These are phyloP conservation scores for Biston betularia DNA, from an alignment of 2,888 invertebrate genomes.

Conservation along the genomic window DNA sequence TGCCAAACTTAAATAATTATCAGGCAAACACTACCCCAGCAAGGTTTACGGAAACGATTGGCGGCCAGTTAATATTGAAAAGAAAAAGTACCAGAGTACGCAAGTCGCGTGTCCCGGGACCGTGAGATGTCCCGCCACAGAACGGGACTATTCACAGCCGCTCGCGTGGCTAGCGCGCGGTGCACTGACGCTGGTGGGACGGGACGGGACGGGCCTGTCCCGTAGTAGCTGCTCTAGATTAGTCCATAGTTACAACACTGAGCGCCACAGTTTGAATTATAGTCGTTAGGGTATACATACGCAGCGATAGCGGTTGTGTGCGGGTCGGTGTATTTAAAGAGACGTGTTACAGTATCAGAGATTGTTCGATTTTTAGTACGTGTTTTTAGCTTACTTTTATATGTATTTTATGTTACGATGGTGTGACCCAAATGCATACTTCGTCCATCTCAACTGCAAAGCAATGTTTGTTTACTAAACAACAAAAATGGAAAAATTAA, in stretches of 20 bases:
- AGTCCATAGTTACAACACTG: slow-evolving; percentile 21
- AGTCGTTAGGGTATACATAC: slow-evolving; percentile 5
- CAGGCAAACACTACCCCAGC: background rate
- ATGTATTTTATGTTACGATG: too few species aligned
- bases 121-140: slow-evolving; percentile 51
- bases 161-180: slow-evolving; percentile 80
- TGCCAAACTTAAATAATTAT: background rate
- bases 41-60: slow-evolving; percentile 6
- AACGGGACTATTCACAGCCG: slow-evolving; percentile 58
- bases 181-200: slow-evolving; percentile 63
- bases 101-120: slow-evolving; percentile 40
- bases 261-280: slow-evolving; percentile 10
- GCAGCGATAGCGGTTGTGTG: slow-evolving; percentile 13
- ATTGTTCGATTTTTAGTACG: background rate
- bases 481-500: too few species aligned
- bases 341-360: slow-evolving; percentile 11
- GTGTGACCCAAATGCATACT: too few species aligned
- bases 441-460: too few species aligned
- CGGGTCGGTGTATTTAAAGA: background rate
- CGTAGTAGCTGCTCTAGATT: slow-evolving; percentile 21
- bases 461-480: too few species aligned
- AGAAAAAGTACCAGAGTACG: slow-evolving; percentile 56
- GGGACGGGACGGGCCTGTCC: slow-evolving; percentile 36
- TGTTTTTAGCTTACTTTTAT: background rate
- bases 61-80: slow-evolving; percentile 31